phyloP scores from a whole-genome alignment of 1,140 invertebrate genomes.

The Drosophila biarmipes region DNA sequence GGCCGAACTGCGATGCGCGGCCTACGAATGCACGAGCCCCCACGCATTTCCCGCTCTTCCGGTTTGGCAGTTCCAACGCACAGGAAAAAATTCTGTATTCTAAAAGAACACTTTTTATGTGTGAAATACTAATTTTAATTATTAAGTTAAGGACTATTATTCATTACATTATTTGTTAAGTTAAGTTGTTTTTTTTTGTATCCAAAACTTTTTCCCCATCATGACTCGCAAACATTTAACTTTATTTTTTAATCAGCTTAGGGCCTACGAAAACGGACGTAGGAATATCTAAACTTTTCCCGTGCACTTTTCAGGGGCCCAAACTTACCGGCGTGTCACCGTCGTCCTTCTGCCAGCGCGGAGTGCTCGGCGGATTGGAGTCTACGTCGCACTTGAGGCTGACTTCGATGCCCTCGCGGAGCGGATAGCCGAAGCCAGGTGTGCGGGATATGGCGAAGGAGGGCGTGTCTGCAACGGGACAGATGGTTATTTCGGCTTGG shows the following conservation, averaged over 20 bases:
- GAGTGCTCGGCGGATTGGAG: slow-evolving; percentile 94
- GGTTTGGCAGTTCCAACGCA: slow-evolving; percentile 3
- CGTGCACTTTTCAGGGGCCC: background rate
- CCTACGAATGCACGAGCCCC: slow-evolving; percentile 32
- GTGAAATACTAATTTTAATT: too few relatives aligned
- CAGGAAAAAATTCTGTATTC: slow-evolving; percentile 1
- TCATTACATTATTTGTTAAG: too few relatives aligned
- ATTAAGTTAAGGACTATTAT: too few relatives aligned
- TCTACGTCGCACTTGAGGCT: slow-evolving; percentile 95
- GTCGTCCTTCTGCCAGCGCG: slow-evolving; percentile 92
- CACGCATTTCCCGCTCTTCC: slow-evolving; percentile 6
- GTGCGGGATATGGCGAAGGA: slow-evolving; percentile 95
- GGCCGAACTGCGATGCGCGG: slow-evolving; percentile 16
- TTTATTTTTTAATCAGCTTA: too few relatives aligned
- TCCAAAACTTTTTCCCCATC: too few relatives aligned
- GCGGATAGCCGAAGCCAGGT: slow-evolving; percentile 94
- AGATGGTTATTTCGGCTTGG: slow-evolving; percentile 56
- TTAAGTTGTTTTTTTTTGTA: too few relatives aligned
- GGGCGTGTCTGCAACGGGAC: slow-evolving; percentile 90
- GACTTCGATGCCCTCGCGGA: slow-evolving; percentile 93
- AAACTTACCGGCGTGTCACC: slow-evolving; percentile 87
- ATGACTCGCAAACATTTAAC: too few relatives aligned
- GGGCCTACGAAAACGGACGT: too few relatives aligned
- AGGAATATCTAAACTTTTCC: background rate
- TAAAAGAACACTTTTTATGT: too few relatives aligned